Evolutionary conservation across 2,113 vertebrate species (phyloP).

Genomic region (Indicator indicator): DNA sequence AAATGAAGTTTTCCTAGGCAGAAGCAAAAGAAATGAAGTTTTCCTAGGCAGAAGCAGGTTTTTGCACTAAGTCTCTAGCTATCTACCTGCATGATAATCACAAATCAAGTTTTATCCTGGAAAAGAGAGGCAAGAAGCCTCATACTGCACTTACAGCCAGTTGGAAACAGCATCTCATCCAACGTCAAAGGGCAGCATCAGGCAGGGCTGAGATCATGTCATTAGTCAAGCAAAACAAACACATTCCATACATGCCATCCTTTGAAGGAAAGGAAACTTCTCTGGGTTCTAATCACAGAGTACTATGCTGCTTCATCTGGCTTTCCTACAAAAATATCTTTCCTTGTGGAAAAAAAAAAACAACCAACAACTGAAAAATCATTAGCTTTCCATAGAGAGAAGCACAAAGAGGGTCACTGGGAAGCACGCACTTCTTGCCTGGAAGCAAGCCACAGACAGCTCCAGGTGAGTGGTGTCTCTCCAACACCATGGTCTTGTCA

Average conservation of each 20-base stretch:
- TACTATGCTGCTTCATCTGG: constrained; percentile 23
- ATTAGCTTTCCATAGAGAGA: constrained; percentile 47
- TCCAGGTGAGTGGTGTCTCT: constrained; percentile 46
- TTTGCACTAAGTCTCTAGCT: background rate
- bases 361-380: background rate
- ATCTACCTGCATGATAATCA: background rate
- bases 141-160: background rate
- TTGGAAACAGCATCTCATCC: constrained; percentile 1
- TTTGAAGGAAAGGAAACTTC: constrained; percentile 21
- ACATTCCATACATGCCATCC: background rate
- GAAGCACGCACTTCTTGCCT: background rate
- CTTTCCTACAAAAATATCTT: constrained; percentile 38
- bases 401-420: constrained; percentile 26
- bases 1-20: constrained; percentile 6
- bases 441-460: constrained; percentile 31
- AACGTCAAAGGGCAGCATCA: background rate
- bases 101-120: background rate
- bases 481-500: constrained; percentile 10
- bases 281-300: constrained; percentile 32
- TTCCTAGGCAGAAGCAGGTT: constrained; percentile 12
- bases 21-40: constrained; percentile 17
- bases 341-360: background rate
- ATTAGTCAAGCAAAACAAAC: constrained; percentile 33
- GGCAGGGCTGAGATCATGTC: background rate
- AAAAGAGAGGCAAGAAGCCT: background rate